These are phyloP conservation scores for Amphiura filiformis DNA, from an alignment of 35 echinoderm and acorn worm species.

Conservation along the genomic window DNA sequence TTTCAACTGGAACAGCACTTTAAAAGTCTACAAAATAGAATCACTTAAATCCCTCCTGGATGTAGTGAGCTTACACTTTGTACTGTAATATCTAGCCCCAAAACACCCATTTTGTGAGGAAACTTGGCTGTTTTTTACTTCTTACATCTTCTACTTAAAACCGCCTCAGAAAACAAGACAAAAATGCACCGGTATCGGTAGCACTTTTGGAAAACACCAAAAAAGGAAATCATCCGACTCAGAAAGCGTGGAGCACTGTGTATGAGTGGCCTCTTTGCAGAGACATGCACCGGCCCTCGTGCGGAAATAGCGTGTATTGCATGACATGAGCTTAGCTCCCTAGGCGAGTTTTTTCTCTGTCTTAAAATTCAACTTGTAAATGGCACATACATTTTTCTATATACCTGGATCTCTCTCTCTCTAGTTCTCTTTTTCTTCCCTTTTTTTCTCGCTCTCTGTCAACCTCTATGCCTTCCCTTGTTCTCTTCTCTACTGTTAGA, in stretches of 20 bases:
- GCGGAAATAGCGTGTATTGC: conserved; percentile 1
- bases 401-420: background rate
- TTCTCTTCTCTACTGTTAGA: background rate
- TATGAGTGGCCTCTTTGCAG: background rate
- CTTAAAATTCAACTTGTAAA: background rate
- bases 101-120: too few species aligned
- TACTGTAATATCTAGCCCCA: too few species aligned
- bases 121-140: too few species aligned
- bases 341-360: background rate
- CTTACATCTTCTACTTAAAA: too few species aligned
- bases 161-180: background rate
- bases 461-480: background rate
- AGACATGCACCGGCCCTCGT: background rate
- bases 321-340: background rate
- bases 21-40: too few species aligned
- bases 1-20: too few species aligned
- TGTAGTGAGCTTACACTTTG: too few species aligned
- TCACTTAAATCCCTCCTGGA: too few species aligned
- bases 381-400: background rate
- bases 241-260: background rate
- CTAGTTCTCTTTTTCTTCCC: background rate
- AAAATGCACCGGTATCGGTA: background rate
- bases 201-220: background rate
- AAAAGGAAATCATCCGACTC: background rate
- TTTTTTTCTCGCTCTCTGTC: background rate